Base-by-base conservation (phyloP, 2,113 vertebrate species). In the Cacatua alba region DNA sequence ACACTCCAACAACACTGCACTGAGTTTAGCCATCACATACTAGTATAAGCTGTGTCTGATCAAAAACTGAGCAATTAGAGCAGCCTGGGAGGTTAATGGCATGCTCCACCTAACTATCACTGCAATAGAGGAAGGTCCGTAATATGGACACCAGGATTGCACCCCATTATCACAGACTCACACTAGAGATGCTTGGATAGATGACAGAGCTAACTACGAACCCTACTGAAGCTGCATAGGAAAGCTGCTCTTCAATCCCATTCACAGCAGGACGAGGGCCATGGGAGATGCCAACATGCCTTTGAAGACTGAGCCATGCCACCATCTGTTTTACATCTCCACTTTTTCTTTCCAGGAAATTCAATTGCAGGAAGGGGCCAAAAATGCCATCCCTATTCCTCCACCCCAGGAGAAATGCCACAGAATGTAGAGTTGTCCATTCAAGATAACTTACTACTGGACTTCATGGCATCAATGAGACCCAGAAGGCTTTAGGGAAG, bases 51-150 rank as follows among this genome's bases (percentile, higher is more conserved):
- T 7, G 15, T 63, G 63, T 76, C 63, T 94, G 95, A 95, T 84
- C 88, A 96, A 88, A 95, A 96, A 63, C 55, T 49, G 71, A 95
- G 76, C 94, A 88, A 97, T 92, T 90, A 94, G 37, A 95, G 81
- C 29, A 92, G 71, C 46, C 76, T 64, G 25, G 62, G 88, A 93
- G 94, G 92, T 96, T 95, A 97, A 95, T 84, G 53, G 69, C 76
- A 84, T 64, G 72, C 29, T 11, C 44, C 74, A 95, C 39, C 92
- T 85, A 76, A 59, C 57, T 68, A 52, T 79, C 92, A 92, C 89
- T 82, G 94, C 93, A 93, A 96, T 90, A 96, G 59, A 94, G 57
- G 13, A 90, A 49, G 53, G 90, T 64, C 72, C 0, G 0, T 41
- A 88, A 92, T n/a, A 31, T 8, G 4, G 72, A 90, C 72, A 60